phyloP scores from a whole-genome alignment of 2,888 invertebrate genomes.

The Drosophila fulvimacula region DNA sequence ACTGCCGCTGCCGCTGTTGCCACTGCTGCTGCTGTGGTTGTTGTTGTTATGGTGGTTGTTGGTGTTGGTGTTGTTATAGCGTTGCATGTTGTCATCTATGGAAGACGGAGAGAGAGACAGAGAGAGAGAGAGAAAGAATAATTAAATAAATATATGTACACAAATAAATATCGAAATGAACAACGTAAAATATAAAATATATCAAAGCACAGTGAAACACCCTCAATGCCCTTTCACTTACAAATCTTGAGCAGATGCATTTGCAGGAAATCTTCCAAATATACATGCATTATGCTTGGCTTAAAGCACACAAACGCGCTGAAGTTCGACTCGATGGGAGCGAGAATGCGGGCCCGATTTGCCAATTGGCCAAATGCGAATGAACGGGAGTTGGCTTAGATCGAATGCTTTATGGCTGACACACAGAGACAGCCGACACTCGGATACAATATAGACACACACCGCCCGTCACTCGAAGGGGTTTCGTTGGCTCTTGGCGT shows the following conservation, averaged over 20 bases:
- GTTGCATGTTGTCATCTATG: slow-evolving; percentile 70
- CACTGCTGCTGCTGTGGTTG: neutral
- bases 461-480: too few relatives aligned
- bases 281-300: slow-evolving; percentile 39
- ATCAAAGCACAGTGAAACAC: neutral
- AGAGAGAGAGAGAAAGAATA: neutral
- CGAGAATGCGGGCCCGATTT: neutral
- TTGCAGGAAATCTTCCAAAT: slow-evolving; percentile 48
- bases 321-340: neutral
- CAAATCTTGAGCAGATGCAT: slow-evolving; percentile 48
- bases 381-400: too few relatives aligned
- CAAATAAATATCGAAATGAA: neutral
- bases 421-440: neutral
- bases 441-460: too few relatives aligned
- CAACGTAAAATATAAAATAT: neutral
- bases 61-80: slow-evolving; percentile 40
- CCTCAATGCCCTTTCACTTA: slow-evolving; percentile 20
- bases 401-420: neutral
- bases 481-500: too few relatives aligned
- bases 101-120: neutral
- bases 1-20: slow-evolving; percentile 2
- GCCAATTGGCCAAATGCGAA: neutral
- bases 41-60: slow-evolving; percentile 14
- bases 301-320: neutral
- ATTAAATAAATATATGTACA: neutral